Conservation (phyloP, 2,888 invertebrate species). For the Andrena bicolor region DNA sequence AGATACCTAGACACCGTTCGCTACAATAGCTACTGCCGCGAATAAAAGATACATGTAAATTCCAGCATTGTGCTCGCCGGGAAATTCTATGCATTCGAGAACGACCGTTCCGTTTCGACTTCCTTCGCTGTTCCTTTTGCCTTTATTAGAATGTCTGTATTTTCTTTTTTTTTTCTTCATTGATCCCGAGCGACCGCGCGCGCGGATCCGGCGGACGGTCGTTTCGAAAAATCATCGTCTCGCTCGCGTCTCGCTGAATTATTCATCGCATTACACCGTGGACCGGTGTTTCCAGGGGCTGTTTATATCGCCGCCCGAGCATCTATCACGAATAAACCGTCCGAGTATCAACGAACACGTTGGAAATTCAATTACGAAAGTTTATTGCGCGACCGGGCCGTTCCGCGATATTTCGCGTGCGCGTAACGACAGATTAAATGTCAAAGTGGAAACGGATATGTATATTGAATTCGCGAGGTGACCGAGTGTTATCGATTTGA, state of each 20-base stretch:
- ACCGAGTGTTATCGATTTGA: neutral
- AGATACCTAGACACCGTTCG: constrained; percentile 18
- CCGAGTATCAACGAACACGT: neutral
- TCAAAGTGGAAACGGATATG: constrained; percentile 23
- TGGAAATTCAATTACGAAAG: constrained; percentile 29
- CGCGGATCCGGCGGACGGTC: no score
- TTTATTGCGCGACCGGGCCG: constrained; percentile 4
- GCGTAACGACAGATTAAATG: constrained; percentile 24
- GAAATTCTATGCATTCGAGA: constrained; percentile 72
- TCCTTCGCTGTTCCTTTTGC: constrained; percentile 2
- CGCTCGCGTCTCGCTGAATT: constrained; percentile 3
- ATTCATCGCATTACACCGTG: neutral
- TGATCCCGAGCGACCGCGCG: no score
- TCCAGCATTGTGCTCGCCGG: constrained; percentile 41
- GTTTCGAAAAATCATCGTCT: neutral
- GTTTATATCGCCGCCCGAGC: neutral
- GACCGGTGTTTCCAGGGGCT: neutral
- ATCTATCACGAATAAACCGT: constrained; percentile 7
- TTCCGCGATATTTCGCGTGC: constrained; percentile 11
- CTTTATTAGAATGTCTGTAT: constrained; percentile 18
- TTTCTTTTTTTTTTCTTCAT: neutral
- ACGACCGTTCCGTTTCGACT: constrained; percentile 16
- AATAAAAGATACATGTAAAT: constrained; percentile 57
- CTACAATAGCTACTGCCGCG: constrained; percentile 2
- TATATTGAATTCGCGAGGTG: neutral